phyloP scores from a whole-genome alignment of 2,888 invertebrate genomes.

The Laothoe populi region DNA sequence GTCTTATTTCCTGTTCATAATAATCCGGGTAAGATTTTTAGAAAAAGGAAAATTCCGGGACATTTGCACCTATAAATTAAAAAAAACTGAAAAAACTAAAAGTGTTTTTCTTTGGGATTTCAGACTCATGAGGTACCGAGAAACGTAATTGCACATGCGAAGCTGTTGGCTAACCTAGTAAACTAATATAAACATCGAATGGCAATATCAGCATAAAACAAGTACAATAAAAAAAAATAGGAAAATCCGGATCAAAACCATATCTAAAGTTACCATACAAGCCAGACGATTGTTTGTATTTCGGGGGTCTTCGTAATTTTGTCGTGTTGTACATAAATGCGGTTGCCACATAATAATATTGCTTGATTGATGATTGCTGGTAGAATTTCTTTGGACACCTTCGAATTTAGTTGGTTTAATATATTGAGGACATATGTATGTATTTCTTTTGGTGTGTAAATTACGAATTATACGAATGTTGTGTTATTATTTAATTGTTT shows the following conservation, averaged over 20 bases:
- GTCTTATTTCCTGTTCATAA: no score
- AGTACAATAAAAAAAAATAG: neutral
- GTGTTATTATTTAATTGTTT: neutral
- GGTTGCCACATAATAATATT: conserved; percentile 58
- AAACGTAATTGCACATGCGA: no score
- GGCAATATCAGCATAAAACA: neutral
- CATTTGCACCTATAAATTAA: no score
- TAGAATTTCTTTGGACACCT: conserved; percentile 15
- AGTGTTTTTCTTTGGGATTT: no score
- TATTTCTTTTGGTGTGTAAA: neutral
- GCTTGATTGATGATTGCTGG: conserved; percentile 62
- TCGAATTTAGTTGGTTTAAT: neutral
- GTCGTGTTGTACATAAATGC: conserved; percentile 24
- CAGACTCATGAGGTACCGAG: no score
- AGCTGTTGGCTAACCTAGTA: no score
- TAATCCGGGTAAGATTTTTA: no score
- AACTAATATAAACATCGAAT: no score
- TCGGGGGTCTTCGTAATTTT: neutral
- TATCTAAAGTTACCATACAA: neutral
- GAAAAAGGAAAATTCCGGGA: no score
- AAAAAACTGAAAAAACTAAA: no score
- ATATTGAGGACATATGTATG: neutral
- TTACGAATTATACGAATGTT: no score
- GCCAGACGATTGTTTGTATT: neutral
- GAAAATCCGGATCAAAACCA: neutral